Conservation (phyloP, 2,888 invertebrate species). For the Standfussiana lucernea region DNA sequence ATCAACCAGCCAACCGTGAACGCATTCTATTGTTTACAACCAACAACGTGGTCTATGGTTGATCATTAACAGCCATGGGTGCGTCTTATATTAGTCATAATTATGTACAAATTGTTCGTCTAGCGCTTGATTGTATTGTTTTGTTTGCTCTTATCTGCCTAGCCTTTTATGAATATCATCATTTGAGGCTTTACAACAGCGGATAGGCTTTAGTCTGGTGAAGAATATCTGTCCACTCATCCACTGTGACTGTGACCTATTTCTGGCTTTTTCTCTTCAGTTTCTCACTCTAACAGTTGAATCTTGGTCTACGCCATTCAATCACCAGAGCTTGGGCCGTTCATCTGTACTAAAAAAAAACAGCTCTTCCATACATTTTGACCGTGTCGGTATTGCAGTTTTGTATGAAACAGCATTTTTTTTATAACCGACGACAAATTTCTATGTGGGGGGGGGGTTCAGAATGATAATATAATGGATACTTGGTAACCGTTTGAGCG, state of each 20-base stretch:
- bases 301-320: neutral
- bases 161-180: neutral
- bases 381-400: no score
- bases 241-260: no score
- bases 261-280: no score
- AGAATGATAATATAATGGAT: no score
- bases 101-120: slow-evolving; percentile 12
- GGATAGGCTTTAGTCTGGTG: neutral
- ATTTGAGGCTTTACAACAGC: neutral
- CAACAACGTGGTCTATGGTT: slow-evolving; percentile 16
- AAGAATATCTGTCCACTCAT: neutral
- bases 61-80: slow-evolving; percentile 48
- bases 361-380: no score
- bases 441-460: no score
- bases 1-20: slow-evolving; percentile 39
- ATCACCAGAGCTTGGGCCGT: no score
- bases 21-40: slow-evolving; percentile 43
- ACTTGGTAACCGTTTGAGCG: no score
- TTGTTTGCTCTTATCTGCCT: neutral
- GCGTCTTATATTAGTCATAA: slow-evolving; percentile 48
- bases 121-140: slow-evolving; percentile 12
- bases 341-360: no score
- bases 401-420: no score
- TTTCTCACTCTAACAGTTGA: neutral
- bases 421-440: no score